Evolutionary conservation across 2,113 vertebrate genomes (phyloP), one percentile per base, ranked within the genome.

Genomic region (Varanus salvator): DNA sequence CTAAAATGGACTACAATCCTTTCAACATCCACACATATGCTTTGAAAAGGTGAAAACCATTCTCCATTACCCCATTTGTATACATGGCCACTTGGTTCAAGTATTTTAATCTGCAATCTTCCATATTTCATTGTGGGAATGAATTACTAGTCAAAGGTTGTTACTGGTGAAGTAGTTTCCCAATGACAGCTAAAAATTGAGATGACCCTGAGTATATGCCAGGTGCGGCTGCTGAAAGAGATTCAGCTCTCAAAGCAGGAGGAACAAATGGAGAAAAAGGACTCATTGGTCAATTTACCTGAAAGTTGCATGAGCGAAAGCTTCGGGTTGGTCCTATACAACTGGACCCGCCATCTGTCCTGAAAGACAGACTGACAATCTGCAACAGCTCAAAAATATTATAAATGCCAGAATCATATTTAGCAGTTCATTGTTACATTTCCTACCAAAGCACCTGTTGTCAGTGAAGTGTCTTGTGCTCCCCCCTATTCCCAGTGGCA

Each of bases 241-340:
- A 82, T 76, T 21, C 0, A 25, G 4, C 1, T 88, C 1, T 69
- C 31, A 74, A 27, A 4, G 17, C 48, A 87, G 86, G 91, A 90
- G 44, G 2, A 93, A 4, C 50, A 89, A 71, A 0, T 0, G 29
- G 34, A 84, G 29, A 78, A 50, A 89, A 84, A 38, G 27, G 25
- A 0, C 1, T 6, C 11, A 71, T 8, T 48, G n/a, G 68, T 15
- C 5, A 60, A 71, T 77, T 85, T 93, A 99, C 99, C 98, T 99
- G 98, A 25, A 98, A 92, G 92, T 97, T 98, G 95, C 99, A 99
- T 12, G 97, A 97, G 69, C 92, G 97, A 93, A 98, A 98, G 66
- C 97, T 98, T 95, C 94, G 98, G 52, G 96, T 86, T 68, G 98
- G 98, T 81, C 98, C 99, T 86, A 98, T 97, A 85, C 99, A 99